Evolutionary conservation across 2,888 invertebrate genomes (phyloP).

Genomic region (Nephrotoma flavescens): DNA sequence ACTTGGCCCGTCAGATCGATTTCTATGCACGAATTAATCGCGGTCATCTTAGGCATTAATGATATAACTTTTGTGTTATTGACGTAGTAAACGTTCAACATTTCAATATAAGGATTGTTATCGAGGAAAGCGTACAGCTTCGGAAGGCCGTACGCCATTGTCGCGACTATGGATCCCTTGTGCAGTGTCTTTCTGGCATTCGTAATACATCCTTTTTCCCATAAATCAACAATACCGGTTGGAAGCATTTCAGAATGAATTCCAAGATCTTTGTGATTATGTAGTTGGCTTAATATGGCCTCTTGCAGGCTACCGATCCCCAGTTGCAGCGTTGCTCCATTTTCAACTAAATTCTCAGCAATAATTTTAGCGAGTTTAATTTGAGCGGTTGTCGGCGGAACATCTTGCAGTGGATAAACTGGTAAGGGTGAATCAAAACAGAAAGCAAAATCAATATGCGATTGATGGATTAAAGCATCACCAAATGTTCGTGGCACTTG

Average conservation of each 20-base stretch:
- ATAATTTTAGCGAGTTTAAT: constrained; percentile 71
- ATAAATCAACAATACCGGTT: constrained; percentile 81
- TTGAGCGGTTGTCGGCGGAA: constrained; percentile 40
- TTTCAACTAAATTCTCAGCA: constrained; percentile 76
- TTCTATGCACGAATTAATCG: constrained; percentile 93
- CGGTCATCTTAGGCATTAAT: constrained; percentile 80
- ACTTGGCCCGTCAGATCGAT: constrained; percentile 89
- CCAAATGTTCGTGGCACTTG: constrained; percentile 90
- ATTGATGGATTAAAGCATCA: constrained; percentile 78
- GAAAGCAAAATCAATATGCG: constrained; percentile 82
- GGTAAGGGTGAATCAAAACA: constrained; percentile 52
- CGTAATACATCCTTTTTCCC: constrained; percentile 73
- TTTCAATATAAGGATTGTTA: constrained; percentile 87
- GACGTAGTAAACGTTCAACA: constrained; percentile 78
- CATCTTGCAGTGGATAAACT: constrained; percentile 42
- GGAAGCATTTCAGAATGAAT: constrained; percentile 97
- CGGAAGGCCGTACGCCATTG: constrained; percentile 80
- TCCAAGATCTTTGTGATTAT: constrained; percentile 81
- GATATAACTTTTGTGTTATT: constrained; percentile 73
- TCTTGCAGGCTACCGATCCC: constrained; percentile 94
- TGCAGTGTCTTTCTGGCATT: constrained; percentile 72
- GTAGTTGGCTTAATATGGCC: constrained; percentile 67
- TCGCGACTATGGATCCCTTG: constrained; percentile 78
- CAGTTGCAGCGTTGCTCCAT: constrained; percentile 84
- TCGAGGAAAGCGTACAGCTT: constrained; percentile 84